A percentile compares a stretch with the other conserved stretches of the same genome.
phyloP scores from a whole-genome alignment of 2,888 invertebrate genomes.

The Salticus scenicus region DNA sequence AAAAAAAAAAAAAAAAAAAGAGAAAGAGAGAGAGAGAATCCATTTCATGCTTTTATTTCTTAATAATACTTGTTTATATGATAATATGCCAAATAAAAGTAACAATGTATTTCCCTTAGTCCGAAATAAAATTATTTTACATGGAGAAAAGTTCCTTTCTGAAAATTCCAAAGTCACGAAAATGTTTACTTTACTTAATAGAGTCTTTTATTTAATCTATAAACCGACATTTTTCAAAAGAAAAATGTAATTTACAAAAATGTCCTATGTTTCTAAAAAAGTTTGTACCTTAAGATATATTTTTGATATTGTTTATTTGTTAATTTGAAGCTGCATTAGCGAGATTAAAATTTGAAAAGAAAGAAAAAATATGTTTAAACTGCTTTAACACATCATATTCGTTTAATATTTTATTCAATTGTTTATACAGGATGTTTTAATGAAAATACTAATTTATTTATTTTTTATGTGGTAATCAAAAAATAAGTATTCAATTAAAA shows the following conservation, averaged over 20 bases:
- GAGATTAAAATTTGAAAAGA: neutral
- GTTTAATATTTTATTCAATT: too few species aligned
- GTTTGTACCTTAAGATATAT: neutral
- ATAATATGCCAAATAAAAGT: neutral
- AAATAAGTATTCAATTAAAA: too few species aligned
- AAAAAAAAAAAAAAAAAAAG: too few species aligned
- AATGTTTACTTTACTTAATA: conserved; percentile 24
- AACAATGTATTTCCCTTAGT: neutral
- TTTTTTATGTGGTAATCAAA: too few species aligned
- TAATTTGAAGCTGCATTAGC: neutral
- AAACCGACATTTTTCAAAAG: too few species aligned
- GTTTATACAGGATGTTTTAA: too few species aligned
- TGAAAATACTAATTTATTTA: too few species aligned
- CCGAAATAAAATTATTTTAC: neutral
- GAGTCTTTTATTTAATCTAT: too few species aligned
- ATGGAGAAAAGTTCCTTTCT: neutral
- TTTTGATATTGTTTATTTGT: neutral
- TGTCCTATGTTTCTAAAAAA: neutral
- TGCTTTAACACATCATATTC: too few species aligned
- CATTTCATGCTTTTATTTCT: neutral
- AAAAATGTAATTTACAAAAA: too few species aligned
- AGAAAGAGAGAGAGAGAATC: too few species aligned
- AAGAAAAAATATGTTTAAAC: neutral
- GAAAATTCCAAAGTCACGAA: neutral
- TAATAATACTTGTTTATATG: neutral